Evolutionary conservation across 2,113 vertebrate genomes (phyloP).

Genomic region (Corapipo altera): DNA sequence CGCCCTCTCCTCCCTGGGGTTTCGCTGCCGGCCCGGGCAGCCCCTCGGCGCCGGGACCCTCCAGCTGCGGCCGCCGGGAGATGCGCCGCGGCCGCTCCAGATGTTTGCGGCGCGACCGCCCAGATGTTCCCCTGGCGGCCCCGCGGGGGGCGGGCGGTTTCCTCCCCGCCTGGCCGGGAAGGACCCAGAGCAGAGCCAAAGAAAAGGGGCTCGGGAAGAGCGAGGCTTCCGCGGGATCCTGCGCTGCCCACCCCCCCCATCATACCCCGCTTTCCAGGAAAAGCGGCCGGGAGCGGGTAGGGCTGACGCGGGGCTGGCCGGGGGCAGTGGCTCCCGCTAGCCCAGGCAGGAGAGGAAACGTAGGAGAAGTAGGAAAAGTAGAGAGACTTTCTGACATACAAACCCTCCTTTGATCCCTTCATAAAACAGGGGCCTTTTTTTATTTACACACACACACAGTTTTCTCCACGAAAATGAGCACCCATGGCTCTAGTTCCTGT

Average conservation of each 20-base stretch:
- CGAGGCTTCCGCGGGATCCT: neutral
- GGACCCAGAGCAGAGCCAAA: neutral
- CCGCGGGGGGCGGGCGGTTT: neutral
- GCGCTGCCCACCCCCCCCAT: neutral
- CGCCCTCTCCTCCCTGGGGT: neutral
- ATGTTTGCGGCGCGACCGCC: conserved; percentile 53
- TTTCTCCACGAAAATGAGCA: neutral
- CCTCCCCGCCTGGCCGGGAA: neutral
- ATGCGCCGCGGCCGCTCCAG: conserved; percentile 24
- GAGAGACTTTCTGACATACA: neutral
- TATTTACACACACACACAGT: neutral
- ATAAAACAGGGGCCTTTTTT: neutral
- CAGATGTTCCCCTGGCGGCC: conserved; percentile 68
- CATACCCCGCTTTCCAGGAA: neutral
- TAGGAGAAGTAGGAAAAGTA: neutral
- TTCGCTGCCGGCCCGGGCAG: neutral
- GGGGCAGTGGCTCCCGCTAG: neutral
- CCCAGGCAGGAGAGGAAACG: neutral
- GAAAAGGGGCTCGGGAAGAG: neutral
- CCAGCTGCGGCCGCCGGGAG: neutral
- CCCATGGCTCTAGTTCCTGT: neutral
- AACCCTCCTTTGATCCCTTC: neutral
- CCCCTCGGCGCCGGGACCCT: neutral
- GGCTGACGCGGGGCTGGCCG: neutral
- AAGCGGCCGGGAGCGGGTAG: neutral